Percentiles rank a stretch among this genome's conserved stretches.
Conservation (phyloP, 2,797 vertebrate genomes). For the Mormyrops boulengeri region DNA sequence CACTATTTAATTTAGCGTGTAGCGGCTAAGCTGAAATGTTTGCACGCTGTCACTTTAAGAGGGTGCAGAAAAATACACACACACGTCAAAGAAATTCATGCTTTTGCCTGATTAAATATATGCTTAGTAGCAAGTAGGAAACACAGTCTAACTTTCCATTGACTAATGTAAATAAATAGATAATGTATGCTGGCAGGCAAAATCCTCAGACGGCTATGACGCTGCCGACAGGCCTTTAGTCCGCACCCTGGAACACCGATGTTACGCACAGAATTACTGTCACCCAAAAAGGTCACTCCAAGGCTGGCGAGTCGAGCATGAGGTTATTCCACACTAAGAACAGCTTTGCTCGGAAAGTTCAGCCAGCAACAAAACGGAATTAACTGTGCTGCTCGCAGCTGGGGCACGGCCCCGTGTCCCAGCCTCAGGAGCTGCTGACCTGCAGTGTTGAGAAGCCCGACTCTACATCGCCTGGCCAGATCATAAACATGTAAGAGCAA, state of each 20-base stretch:
- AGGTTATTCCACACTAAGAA: neutral
- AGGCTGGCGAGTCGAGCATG: neutral
- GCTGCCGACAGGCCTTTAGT: neutral
- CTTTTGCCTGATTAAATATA: neutral
- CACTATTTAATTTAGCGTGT: neutral
- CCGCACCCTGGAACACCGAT: neutral
- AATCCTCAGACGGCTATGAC: neutral
- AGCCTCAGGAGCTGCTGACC: neutral
- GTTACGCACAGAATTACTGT: neutral
- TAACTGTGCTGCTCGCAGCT: neutral
- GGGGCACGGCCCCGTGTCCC: neutral
- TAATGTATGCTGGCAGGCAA: neutral
- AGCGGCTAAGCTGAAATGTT: neutral
- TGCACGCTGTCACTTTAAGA: neutral
- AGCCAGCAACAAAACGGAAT: neutral
- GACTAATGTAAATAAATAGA: neutral
- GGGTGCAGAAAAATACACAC: neutral
- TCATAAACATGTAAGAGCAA: neutral
- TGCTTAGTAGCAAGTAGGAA: neutral
- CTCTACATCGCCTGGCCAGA: neutral
- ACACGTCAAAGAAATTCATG: neutral
- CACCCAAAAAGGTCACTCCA: neutral
- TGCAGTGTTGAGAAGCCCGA: neutral
- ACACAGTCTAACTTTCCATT: neutral
- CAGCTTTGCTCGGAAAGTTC: neutral